A percentile compares a stretch with the other conserved stretches of the same genome.
Conservation (phyloP, 2,113 vertebrate species). For the Ptilorrhoa leucosticta region DNA sequence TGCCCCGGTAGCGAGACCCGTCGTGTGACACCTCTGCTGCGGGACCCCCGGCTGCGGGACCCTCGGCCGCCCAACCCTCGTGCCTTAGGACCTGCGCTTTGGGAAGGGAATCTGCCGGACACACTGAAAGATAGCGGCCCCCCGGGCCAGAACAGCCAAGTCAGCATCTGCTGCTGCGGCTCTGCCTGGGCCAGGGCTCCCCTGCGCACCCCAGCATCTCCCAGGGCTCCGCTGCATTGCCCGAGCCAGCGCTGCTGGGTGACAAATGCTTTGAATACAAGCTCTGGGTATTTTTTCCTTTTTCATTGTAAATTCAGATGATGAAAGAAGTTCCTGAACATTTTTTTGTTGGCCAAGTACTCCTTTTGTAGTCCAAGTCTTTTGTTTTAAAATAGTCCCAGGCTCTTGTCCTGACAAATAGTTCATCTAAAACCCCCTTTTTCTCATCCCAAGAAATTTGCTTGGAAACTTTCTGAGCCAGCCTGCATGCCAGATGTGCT, state of each 20-base stretch:
- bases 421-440: not conserved
- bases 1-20: no score
- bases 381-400: not conserved
- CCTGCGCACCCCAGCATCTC: not conserved
- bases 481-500: not conserved
- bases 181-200: not conserved
- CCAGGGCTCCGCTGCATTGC: not conserved
- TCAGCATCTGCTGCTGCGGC: not conserved
- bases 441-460: not conserved
- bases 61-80: not conserved
- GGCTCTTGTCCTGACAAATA: not conserved
- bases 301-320: not conserved
- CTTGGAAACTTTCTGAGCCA: not conserved
- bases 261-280: not conserved
- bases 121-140: accelerated
- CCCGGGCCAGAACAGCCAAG: not conserved
- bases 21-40: not conserved
- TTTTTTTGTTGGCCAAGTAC: not conserved
- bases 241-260: not conserved
- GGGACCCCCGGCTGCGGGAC: not conserved
- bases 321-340: not conserved
- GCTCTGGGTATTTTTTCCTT: not conserved
- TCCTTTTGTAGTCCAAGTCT: not conserved
- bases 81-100: not conserved
- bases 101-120: not conserved